Evolutionary conservation across 2,113 vertebrate species (phyloP), one percentile per base, ranked within the genome.

Genomic region (Origma solitaria): DNA sequence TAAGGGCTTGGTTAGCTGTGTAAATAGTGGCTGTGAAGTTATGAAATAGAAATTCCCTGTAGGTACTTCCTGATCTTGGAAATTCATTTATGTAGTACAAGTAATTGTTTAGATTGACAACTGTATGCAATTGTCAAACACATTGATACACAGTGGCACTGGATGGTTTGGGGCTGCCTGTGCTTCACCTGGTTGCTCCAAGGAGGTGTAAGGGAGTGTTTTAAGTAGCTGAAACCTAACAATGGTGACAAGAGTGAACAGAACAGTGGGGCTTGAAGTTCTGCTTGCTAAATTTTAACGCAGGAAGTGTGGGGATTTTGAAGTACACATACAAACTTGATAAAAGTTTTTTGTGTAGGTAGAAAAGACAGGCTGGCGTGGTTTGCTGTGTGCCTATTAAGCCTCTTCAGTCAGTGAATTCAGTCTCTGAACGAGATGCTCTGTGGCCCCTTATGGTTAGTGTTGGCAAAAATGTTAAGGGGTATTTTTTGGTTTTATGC

Each of bases 401-500:
- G 23, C 25, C 16, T 13, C 47, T 33, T 37, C 31, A 82, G 31
- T 53, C 60, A 40, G 12, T 21, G 45, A 38, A 77, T 50, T 25
- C 45, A 50, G 35, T 40, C 38, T 87, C 38, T 47, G 21, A 49
- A 16, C 15, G 17, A 88, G 69, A 11, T 70, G 37, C 49, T 58
- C n/a, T 42, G 30, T 21, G 30, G 56, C 30, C 31, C 88, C 76
- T 65, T 80, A 54, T 2, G 9, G 8, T 21, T 35, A 49, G 10
- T 61, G 30, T 2, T 35, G 58, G 37, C 69, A 93, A 92, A 82
- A 51, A 40, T 64, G 28, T 56, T 60, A 61, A 79, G 56, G 54
- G 38, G 64, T 89, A 37, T 66, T 75, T 87, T 65, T 78, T 27
- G 21, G 40, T 81, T 88, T 70, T 76, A 98, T 98, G 78, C 98